phyloP scores from a whole-genome alignment of 2,113 vertebrate genomes.

The Kryptolebias marmoratus region DNA sequence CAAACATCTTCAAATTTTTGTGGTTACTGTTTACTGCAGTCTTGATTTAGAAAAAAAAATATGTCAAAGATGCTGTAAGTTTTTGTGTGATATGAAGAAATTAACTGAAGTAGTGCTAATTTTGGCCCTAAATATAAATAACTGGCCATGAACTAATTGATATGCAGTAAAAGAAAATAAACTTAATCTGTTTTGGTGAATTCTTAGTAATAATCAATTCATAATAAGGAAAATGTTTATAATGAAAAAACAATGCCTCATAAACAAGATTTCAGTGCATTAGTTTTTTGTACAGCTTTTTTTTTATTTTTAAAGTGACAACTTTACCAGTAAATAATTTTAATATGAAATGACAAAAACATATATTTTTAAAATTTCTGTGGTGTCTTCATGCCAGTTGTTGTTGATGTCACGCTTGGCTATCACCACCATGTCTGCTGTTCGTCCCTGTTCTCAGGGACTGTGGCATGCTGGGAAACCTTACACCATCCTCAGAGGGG shows the following conservation, averaged over 20 bases:
- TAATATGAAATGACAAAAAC: conserved; percentile 27
- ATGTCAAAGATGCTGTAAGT: background rate
- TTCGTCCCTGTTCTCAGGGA: conserved; percentile 44
- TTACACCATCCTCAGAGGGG: conserved; percentile 56
- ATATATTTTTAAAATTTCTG: conserved; percentile 62
- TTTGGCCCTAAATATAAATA: too few relatives aligned
- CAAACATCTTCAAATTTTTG: conserved; percentile 60
- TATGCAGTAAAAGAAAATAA: too few relatives aligned
- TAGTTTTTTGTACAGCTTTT: too few relatives aligned
- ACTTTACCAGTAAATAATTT: too few relatives aligned
- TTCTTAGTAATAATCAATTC: too few relatives aligned
- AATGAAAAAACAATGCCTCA: too few relatives aligned
- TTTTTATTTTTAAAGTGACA: too few relatives aligned
- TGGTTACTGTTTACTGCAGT: conserved; percentile 59
- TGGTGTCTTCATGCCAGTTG: conserved; percentile 66
- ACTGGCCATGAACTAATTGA: too few relatives aligned
- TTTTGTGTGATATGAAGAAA: background rate
- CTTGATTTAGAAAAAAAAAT: conserved; percentile 34
- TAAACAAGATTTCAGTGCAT: too few relatives aligned
- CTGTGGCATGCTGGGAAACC: conserved; percentile 70
- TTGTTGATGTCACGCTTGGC: conserved; percentile 72
- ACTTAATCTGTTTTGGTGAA: too few relatives aligned
- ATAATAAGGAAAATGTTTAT: too few relatives aligned
- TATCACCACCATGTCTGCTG: conserved; percentile 54
- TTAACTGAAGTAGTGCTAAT: too few relatives aligned